Base-by-base conservation (phyloP, 2,113 vertebrate genomes). In the Lichenostomus cassidix region DNA sequence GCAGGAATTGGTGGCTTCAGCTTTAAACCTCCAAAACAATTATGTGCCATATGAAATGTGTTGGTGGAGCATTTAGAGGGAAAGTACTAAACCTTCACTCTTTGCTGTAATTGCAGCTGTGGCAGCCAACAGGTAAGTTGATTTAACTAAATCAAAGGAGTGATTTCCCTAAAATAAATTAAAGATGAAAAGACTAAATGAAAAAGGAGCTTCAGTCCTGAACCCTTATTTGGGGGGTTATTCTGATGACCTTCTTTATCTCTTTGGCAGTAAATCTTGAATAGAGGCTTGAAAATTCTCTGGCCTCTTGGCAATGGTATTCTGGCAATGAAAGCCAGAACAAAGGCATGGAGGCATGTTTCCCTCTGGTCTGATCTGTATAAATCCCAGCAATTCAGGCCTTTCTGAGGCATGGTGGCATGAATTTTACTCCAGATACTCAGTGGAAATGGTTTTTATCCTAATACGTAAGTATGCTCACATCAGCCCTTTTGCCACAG, bases 31-130 rank as follows among this genome's bases (percentile, higher is more conserved):
- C 67, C 83, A 99, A 98, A 97, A 98, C 98, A 53, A 98, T 98
- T 74, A 97, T 97, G 50, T 98, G 98, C 91, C 98, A 98, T 3
- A 97, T 98, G 65, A 99, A 98, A 82, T 58, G 71, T 52, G 39
- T 98, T 15, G 98, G 98, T 7, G 98, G 98, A 76, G 98, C 97
- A 10, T 99, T 99, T 13, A 97, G 98, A 4, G 98, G 98, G 16
- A 99, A 99, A 86, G 4, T 47, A 97, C 87, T 20, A 98, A 97
- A 94, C 97, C 98, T 5, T 37, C 95, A 13, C 90, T 97, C 31
- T 93, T 99, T 59, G 97, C 98, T 10, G 92, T 95, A 21, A 97
- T 98, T 75, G 98, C 98, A 29, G 98, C 98, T 18, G 97, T 98
- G 64, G 98, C 98, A 50, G 98, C 98, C 11, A 96, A 97, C 87